A percentile compares a stretch with the other conserved stretches of the same genome.
These are phyloP conservation scores for Hesperia comma DNA, from an alignment of 2,888 invertebrate species.

Conservation along the genomic window DNA sequence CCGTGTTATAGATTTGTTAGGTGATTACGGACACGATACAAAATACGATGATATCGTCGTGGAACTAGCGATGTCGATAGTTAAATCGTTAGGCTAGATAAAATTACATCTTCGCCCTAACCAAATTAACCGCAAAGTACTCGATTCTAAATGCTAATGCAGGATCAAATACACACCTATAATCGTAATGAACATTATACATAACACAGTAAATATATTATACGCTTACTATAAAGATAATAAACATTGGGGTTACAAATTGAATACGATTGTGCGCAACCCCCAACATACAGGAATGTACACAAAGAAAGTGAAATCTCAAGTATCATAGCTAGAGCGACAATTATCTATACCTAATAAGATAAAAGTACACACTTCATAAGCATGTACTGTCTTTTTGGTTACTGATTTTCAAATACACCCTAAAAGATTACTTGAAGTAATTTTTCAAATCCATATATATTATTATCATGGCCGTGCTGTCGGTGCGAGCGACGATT, in stretches of 20 bases:
- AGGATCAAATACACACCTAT: conserved; percentile 13
- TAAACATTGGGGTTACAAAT: conserved; percentile 30
- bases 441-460: conserved; percentile 22
- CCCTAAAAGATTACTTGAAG: conserved; percentile 33
- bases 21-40: conserved; percentile 13
- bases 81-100: conserved; percentile 21
- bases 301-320: conserved; percentile 21
- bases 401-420: conserved; percentile 44
- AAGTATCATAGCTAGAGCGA: conserved; percentile 31
- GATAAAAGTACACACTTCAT: conserved; percentile 62
- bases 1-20: conserved; percentile 31
- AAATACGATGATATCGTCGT: conserved; percentile 20
- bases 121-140: not conserved
- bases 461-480: conserved; percentile 18
- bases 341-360: conserved; percentile 39
- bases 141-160: conserved; percentile 1
- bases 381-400: conserved; percentile 74
- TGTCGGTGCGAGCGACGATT: conserved; percentile 12
- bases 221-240: conserved; percentile 30
- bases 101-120: conserved; percentile 10
- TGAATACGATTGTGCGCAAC: conserved; percentile 21
- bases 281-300: conserved; percentile 33
- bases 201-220: conserved; percentile 24
- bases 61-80: conserved; percentile 6
- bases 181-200: conserved; percentile 22